Percentiles rank a stretch among this genome's conserved stretches.
These are phyloP conservation scores for Pteropus rufus DNA, from an alignment of 2,797 vertebrate species.

Conservation along the genomic window DNA sequence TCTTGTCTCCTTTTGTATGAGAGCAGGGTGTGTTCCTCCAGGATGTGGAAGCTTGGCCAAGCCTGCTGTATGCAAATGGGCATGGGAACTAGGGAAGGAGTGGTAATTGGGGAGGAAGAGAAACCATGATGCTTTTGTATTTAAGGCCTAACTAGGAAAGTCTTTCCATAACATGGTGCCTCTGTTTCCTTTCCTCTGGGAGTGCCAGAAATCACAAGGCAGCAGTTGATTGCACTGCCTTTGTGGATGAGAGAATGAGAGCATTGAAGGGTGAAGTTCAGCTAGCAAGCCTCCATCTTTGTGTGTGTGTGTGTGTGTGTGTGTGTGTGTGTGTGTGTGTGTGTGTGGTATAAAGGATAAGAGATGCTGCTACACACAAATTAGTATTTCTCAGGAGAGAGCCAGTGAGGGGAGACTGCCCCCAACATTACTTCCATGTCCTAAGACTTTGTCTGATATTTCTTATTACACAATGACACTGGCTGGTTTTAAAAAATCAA, in stretches of 20 bases:
- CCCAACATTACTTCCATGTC: too few relatives aligned
- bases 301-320: too few relatives aligned
- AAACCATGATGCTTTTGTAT: background rate
- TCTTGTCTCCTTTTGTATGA: background rate
- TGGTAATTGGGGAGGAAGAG: background rate
- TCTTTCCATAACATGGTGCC: background rate
- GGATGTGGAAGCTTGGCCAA: background rate
- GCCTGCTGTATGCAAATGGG: background rate
- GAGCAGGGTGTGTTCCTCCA: background rate
- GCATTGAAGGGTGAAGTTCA: background rate
- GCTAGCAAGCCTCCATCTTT: background rate
- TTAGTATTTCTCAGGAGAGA: background rate
- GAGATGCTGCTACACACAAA: background rate
- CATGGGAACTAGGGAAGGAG: background rate
- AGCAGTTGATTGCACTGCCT: background rate
- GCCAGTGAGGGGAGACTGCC: background rate
- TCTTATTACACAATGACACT: background rate
- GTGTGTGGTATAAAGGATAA: background rate
- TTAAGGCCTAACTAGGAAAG: background rate
- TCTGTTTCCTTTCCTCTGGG: background rate
- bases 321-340: too few relatives aligned
- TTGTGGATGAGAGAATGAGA: background rate
- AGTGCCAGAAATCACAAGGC: background rate
- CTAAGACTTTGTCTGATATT: background rate
- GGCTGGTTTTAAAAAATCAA: background rate